phyloP scores from a whole-genome alignment of 2,888 invertebrate species.

The Heteromurus nitidus region DNA sequence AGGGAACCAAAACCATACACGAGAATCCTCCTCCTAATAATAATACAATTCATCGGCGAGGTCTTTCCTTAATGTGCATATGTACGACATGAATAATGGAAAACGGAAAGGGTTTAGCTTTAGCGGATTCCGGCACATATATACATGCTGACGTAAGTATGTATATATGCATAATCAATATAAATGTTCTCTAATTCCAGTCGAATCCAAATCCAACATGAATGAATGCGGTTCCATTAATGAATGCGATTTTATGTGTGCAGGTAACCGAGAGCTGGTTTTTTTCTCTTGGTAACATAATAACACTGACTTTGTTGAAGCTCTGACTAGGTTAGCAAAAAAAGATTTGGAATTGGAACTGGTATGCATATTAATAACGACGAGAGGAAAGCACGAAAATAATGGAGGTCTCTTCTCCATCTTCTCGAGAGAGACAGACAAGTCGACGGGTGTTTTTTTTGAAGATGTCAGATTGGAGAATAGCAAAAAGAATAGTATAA shows the following conservation, averaged over 20 bases:
- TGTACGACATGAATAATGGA: not conserved
- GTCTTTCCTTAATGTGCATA: too few relatives aligned
- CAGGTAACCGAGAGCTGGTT: constrained; percentile 36
- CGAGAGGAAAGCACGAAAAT: constrained; percentile 4
- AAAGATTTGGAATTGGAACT: constrained; percentile 21
- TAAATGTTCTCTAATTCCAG: too few relatives aligned
- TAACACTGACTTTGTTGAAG: constrained; percentile 11
- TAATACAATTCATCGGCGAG: constrained; percentile 32
- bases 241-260: constrained; percentile 5
- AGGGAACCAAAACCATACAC: constrained; percentile 31
- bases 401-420: constrained; percentile 6
- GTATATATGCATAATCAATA: not conserved
- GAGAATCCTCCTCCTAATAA: constrained; percentile 32
- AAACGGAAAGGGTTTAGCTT: not conserved
- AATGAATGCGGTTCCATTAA: constrained; percentile 30
- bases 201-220: too few relatives aligned
- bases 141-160: not conserved
- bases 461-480: constrained; percentile 12
- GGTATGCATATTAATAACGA: constrained; percentile 36
- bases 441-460: constrained; percentile 11
- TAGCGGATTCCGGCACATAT: not conserved
- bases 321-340: constrained; percentile 7
- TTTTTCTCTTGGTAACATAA: constrained; percentile 36
- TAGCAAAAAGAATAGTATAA: not conserved
- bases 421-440: constrained; percentile 14